Evolutionary conservation across 1,140 invertebrate genomes (phyloP), one percentile per base, ranked within the genome.

Genomic region (Drosophila trapezifrons): DNA sequence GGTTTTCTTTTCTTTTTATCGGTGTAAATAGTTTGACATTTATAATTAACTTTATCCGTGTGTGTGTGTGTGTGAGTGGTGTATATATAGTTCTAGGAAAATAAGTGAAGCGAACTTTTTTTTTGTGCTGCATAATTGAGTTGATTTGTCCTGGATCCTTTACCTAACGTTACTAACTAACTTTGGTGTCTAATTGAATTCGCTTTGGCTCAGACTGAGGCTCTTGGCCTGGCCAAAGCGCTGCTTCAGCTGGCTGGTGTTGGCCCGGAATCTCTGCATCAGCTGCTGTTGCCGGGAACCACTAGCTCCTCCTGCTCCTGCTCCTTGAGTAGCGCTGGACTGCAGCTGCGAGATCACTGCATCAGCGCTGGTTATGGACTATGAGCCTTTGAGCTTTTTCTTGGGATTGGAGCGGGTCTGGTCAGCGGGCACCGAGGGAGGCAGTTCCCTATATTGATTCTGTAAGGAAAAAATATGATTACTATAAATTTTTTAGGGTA

Each of bases 301-400:
- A 13, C 40, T 12, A 0, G 20, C 9, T 18, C 20, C 65, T 15
- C 6, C 52, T 10, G 55, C 54, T 18, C 70, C 51, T 22, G 22
- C 40, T 46, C 67, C 58, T 17, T 47, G 75, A 13, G 27, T 45
- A 46, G 74, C 77, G 73, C 81, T 82, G 62, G 56, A 76, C 43
- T 77, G 55, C 77, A 76, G 78, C 69, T 70, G 46, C 18, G 63
- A 65, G 22, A 80, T 18, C 37, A 57, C 85, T 63, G 77, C 80
- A 75, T 89, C 84, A 69, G 85, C 78, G 75, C 80, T 90, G 69
- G 73, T 76, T 80, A 90, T 85, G 42, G 91, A 92, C 91, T 94
- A 94, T 92, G 93, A 93, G 17, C 92, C 91, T 91, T 94, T 94
- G 65, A 94, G 92, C 72, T 94, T 94, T 78, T 94, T 94, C 82